Percentiles rank a stretch among this genome's conserved stretches.
These are phyloP conservation scores for Macrochelys suwanniensis DNA, from an alignment of 2,797 vertebrate genomes.

Conservation along the genomic window DNA sequence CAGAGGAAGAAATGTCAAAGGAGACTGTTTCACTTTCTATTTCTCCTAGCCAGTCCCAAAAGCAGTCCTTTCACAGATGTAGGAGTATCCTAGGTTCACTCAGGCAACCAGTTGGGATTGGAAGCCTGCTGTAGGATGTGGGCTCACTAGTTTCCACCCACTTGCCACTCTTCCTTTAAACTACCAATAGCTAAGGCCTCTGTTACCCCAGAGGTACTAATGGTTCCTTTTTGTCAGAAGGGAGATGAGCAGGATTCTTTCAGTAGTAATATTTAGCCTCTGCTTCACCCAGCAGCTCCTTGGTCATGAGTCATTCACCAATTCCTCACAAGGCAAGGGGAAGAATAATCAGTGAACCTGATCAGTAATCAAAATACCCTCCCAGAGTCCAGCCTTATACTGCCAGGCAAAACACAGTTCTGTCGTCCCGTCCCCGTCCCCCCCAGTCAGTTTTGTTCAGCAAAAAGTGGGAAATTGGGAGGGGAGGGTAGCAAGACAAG, in stretches of 20 bases:
- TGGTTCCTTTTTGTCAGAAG: neutral
- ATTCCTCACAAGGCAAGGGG: neutral
- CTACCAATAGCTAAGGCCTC: neutral
- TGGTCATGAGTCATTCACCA: neutral
- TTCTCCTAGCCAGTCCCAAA: neutral
- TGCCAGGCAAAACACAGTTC: neutral
- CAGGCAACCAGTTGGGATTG: no score
- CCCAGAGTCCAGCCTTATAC: neutral
- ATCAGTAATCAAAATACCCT: neutral
- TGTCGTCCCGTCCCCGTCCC: no score
- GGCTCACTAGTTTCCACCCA: neutral
- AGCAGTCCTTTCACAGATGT: neutral
- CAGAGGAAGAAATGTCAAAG: neutral
- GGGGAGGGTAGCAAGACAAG: neutral
- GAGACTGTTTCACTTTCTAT: neutral
- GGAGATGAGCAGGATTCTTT: neutral
- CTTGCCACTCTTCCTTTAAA: neutral
- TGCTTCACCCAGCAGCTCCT: neutral
- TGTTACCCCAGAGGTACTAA: neutral
- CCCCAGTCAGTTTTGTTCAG: neutral
- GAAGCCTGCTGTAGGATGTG: neutral
- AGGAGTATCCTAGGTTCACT: neutral
- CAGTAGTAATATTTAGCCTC: neutral
- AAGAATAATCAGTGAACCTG: neutral
- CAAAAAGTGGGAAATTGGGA: neutral